These are phyloP conservation scores for Teleopsis dalmanni DNA, from an alignment of 1,140 invertebrate genomes.

Conservation along the genomic window DNA sequence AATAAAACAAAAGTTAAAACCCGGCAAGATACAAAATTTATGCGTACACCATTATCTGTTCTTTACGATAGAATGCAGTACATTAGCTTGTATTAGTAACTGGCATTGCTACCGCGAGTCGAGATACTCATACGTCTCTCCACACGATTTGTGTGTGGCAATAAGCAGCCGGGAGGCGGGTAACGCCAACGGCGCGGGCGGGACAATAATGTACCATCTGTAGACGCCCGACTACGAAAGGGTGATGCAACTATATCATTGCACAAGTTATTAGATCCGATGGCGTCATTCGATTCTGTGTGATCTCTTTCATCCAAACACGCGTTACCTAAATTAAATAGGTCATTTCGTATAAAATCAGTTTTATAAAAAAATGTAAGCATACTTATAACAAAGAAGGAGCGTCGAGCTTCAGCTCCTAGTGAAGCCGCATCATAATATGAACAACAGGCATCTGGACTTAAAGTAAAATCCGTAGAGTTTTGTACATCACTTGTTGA, in stretches of 20 bases:
- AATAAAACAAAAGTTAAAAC: too few relatives aligned
- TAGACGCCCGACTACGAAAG: slow-evolving; percentile 55
- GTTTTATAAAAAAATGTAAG: not conserved
- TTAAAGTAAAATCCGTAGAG: slow-evolving; percentile 22
- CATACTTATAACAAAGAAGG: slow-evolving; percentile 26
- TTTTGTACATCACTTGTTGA: slow-evolving; percentile 49
- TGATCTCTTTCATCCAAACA: slow-evolving; percentile 34
- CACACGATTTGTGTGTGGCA: slow-evolving; percentile 43
- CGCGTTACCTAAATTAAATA: slow-evolving; percentile 20
- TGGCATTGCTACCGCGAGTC: slow-evolving; percentile 50
- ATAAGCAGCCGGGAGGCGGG: slow-evolving; percentile 42
- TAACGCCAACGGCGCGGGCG: slow-evolving; percentile 48
- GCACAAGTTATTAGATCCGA: slow-evolving; percentile 25
- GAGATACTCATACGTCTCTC: slow-evolving; percentile 52
- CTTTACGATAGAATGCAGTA: too few relatives aligned
- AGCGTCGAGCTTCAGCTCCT: slow-evolving; percentile 25
- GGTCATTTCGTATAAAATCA: not conserved
- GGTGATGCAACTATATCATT: slow-evolving; percentile 41
- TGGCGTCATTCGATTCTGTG: slow-evolving; percentile 36
- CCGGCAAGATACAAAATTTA: too few relatives aligned
- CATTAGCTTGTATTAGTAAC: too few relatives aligned
- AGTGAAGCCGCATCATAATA: slow-evolving; percentile 30
- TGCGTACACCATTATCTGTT: too few relatives aligned
- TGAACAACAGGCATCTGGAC: slow-evolving; percentile 33
- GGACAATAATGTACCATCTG: slow-evolving; percentile 51